A percentile compares a stretch with the other conserved stretches of the same genome.
Conservation (phyloP, 2,888 invertebrate species). For the Ganaspis brasiliensis region DNA sequence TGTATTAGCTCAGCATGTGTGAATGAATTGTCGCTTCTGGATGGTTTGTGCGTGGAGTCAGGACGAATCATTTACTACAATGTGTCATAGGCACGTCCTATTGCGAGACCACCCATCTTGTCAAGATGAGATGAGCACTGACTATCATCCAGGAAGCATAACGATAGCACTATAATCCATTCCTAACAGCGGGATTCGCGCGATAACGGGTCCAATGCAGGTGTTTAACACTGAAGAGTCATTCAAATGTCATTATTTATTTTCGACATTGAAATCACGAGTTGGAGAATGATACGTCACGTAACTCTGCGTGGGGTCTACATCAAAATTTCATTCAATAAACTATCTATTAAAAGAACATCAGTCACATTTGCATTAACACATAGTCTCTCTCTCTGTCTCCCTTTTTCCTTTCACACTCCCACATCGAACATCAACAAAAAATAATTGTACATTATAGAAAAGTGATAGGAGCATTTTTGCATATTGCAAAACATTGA, state of each 20-base stretch:
- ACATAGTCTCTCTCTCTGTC: neutral
- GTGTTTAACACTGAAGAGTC: slow-evolving; percentile 78
- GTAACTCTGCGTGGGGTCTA: slow-evolving; percentile 49
- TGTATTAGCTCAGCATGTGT: slow-evolving; percentile 26
- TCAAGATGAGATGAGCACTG: slow-evolving; percentile 52
- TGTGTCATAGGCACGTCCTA: slow-evolving; percentile 58
- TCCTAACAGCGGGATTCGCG: slow-evolving; percentile 74
- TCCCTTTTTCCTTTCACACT: neutral
- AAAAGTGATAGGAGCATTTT: no score
- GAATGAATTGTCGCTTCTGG: slow-evolving; percentile 40
- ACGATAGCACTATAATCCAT: slow-evolving; percentile 71
- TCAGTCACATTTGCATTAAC: slow-evolving; percentile 42
- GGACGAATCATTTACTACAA: slow-evolving; percentile 60
- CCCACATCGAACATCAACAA: no score
- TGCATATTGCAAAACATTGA: no score
- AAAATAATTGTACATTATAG: no score
- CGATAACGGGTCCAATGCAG: slow-evolving; percentile 78
- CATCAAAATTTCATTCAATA: slow-evolving; percentile 41
- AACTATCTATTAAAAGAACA: slow-evolving; percentile 40
- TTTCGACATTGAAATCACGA: slow-evolving; percentile 53
- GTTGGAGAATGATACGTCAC: slow-evolving; percentile 57
- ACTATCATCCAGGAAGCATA: slow-evolving; percentile 65
- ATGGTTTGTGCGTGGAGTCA: slow-evolving; percentile 49
- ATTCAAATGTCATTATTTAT: slow-evolving; percentile 78
- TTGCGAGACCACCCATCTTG: slow-evolving; percentile 74